Evolutionary conservation across 1,140 invertebrate species (phyloP), one percentile per base, ranked within the genome.

Genomic region (Druon quercuslanigerum): DNA sequence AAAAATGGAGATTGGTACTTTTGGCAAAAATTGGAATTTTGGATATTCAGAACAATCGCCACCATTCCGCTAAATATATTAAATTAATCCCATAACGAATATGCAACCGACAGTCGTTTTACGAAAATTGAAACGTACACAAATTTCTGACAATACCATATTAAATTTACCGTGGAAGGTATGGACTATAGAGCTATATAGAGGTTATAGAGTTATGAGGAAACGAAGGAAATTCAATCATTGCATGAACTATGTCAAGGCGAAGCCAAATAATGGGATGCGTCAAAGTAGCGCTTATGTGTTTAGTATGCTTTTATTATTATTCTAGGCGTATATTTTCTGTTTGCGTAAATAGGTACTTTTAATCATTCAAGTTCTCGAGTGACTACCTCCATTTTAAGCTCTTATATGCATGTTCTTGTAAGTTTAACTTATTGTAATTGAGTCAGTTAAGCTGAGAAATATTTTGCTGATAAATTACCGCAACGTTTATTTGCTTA

Each of bases 201-300:
- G 25, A 33, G 2, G 25, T 33, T 1, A 33, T 33, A 33, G 40
- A 40, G 60, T n/a, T 16, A 66, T 66, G 60, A 66, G 60, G 20
- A 66, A 66, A 66, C 11, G 60, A 40, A 66, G 60, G 60, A 66
- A 66, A 66, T 66, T 66, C 60, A 66, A 66, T 66, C 60, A 66
- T 20, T 66, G 25, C 60, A 46, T 33, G 60, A 66, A 66, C 25
- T 33, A 40, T 66, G 60, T 66, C 60, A 66, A 66, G 60, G 60
- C 60, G 40, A 66, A 66, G n/a, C 60, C 60, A 66, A 66, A 66
- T 66, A 66, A 16, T 66, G 25, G 7, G 60, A 66, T 66, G 60
- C 60, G 33, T 66, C 60, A 66, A n/a, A 33, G 14, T 7, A 66
- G 13, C 14, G 20, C 60, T 40, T 40, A 25, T 66, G 25, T 33